These are phyloP conservation scores for Pyrrhura leucotis DNA, from an alignment of 2,797 vertebrate genomes.

Conservation along the genomic window DNA sequence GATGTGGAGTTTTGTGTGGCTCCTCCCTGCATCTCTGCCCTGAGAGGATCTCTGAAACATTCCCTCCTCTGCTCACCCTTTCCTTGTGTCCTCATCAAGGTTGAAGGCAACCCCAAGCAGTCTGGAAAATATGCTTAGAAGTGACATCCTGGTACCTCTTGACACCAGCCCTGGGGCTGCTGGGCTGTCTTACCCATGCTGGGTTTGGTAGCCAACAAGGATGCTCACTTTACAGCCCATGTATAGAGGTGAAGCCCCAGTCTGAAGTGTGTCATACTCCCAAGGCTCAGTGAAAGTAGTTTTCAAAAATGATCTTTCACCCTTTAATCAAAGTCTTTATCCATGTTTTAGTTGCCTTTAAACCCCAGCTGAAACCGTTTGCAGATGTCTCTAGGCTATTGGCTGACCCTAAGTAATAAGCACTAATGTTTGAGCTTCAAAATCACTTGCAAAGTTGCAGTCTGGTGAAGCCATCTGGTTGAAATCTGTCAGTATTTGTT, in stretches of 20 bases:
- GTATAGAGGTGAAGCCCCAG: not conserved
- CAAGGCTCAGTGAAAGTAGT: not conserved
- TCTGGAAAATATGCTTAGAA: not conserved
- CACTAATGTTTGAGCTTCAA: slow-evolving; percentile 39
- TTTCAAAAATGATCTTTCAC: slow-evolving; percentile 24
- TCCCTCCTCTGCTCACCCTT: not conserved
- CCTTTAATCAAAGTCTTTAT: slow-evolving; percentile 60
- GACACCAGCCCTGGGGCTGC: accelerated
- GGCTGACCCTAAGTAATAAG: slow-evolving; percentile 54
- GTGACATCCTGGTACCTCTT: not conserved
- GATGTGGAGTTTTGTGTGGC: not conserved
- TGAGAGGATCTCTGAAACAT: not conserved
- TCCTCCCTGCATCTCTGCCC: not conserved
- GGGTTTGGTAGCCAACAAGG: not conserved
- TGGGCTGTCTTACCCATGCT: accelerated
- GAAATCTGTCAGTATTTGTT: slow-evolving; percentile 64
- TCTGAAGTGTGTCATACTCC: accelerated
- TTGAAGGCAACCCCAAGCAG: not conserved
- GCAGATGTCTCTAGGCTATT: not conserved
- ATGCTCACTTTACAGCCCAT: not conserved
- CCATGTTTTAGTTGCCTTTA: slow-evolving; percentile 34
- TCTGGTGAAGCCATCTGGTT: slow-evolving; percentile 58
- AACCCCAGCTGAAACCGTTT: slow-evolving; percentile 27
- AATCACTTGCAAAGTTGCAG: slow-evolving; percentile 53
- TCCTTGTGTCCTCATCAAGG: not conserved